Conservation (phyloP, 2,888 invertebrate genomes). For the Drosophila sordidula region DNA sequence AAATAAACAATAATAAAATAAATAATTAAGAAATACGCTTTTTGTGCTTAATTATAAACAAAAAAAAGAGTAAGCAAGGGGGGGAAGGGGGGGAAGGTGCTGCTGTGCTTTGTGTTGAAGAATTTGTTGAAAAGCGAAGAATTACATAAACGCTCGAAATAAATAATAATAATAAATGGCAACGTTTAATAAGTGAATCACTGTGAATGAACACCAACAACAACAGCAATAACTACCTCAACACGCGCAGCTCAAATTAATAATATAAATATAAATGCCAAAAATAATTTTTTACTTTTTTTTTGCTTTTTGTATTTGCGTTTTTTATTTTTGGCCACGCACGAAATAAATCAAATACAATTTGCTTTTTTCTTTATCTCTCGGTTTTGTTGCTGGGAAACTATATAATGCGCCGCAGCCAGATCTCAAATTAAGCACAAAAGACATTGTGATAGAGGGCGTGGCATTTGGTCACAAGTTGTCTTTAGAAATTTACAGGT, state of each 20-base stretch:
- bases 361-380: slow-evolving; percentile 16
- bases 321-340: slow-evolving; percentile 72
- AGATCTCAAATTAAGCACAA: slow-evolving; percentile 47
- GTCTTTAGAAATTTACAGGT: slow-evolving; percentile 70
- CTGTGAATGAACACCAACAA: slow-evolving; percentile 51
- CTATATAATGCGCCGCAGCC: slow-evolving; percentile 26
- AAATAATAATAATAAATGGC: slow-evolving; percentile 57
- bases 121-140: slow-evolving; percentile 61
- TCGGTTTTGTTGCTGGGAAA: slow-evolving; percentile 2
- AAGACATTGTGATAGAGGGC: slow-evolving; percentile 43
- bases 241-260: slow-evolving; percentile 70
- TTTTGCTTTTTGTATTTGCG: slow-evolving; percentile 42
- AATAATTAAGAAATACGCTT: slow-evolving; percentile 80
- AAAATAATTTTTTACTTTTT: slow-evolving; percentile 29
- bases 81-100: no score
- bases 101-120: slow-evolving; percentile 39
- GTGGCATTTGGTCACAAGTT: slow-evolving; percentile 57
- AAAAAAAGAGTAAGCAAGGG: slow-evolving; percentile 4
- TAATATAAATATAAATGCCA: slow-evolving; percentile 71
- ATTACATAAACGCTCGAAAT: slow-evolving; percentile 79
- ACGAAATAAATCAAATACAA: slow-evolving; percentile 73
- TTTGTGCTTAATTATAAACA: slow-evolving; percentile 78
- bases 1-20: slow-evolving; percentile 83
- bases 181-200: slow-evolving; percentile 68
- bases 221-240: slow-evolving; percentile 56